Conservation (phyloP, 2,888 invertebrate species). For the Ellobium chinense region DNA sequence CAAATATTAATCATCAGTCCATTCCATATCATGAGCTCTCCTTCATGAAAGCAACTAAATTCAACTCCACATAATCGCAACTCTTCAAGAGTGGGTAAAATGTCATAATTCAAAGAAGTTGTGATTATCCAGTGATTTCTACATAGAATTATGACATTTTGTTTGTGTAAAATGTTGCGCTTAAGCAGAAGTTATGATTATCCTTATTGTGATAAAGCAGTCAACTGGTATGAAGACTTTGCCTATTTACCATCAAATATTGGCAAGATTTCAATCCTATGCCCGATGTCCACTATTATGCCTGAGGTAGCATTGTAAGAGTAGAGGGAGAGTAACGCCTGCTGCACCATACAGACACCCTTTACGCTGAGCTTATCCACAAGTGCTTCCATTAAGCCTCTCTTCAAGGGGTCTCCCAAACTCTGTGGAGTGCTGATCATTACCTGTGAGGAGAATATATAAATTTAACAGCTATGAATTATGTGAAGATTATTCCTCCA, state of each 20-base stretch:
- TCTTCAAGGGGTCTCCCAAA: slow-evolving; percentile 79
- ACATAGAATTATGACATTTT: neutral
- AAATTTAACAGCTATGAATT: too few relatives aligned
- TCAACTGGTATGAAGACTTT: too few relatives aligned
- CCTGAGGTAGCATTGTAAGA: slow-evolving; percentile 83
- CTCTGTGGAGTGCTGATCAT: slow-evolving; percentile 80
- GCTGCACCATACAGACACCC: slow-evolving; percentile 81
- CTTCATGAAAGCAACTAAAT: too few relatives aligned
- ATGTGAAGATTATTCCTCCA: too few relatives aligned
- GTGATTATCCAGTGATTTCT: too few relatives aligned
- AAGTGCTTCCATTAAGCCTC: slow-evolving; percentile 79
- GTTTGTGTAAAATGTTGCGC: neutral
- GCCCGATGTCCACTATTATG: slow-evolving; percentile 83
- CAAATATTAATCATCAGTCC: too few relatives aligned
- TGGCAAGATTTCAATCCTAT: slow-evolving; percentile 82
- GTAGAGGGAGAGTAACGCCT: slow-evolving; percentile 82
- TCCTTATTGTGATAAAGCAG: too few relatives aligned
- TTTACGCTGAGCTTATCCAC: slow-evolving; percentile 79
- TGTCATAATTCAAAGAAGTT: too few relatives aligned
- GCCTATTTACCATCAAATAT: slow-evolving; percentile 82
- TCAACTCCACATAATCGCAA: too few relatives aligned
- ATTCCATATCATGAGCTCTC: too few relatives aligned
- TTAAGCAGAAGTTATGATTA: too few relatives aligned
- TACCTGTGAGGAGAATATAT: slow-evolving; percentile 70
- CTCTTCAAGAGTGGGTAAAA: too few relatives aligned